Base-by-base conservation (phyloP, 2,113 vertebrate species). In the Brachirus orientalis region DNA sequence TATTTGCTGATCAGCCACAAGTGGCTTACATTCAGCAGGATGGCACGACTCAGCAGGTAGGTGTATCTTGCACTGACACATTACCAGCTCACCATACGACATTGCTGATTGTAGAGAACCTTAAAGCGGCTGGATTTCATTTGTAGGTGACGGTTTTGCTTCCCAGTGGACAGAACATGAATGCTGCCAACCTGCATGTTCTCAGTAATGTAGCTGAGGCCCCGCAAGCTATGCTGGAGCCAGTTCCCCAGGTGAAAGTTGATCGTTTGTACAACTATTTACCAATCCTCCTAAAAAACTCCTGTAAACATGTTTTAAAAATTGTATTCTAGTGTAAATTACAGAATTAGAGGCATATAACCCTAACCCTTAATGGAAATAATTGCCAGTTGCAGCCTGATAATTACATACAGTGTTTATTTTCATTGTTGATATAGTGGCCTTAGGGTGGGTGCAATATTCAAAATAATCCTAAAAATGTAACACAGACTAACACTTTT, bases 21-120 rank as follows among this genome's bases (percentile, higher is more conserved):
- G 96, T 99, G 82, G 94, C 98, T 36, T 99, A 98, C 6, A 98
- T 99, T 68, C 97, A 99, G 45, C 97, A 98, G 86, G 97, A 99
- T 87, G 94, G 96, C 13, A 94, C 96, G 43, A 94, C 97, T 9
- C 98, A 98, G 79, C 98, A 99, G 95, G 98, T 96, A 87, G 84
- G 44, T 48, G 41, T 13, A 45, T 11, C 2, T 2, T 3, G 0
- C 17, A 1, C 22, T 33, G 16, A 61, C 37, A 6, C 0, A 6
- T 35, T 35, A 10, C 1, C 1, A 1, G 3, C 46, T 62, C 16
- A 4, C 36, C 46, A 17, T 40, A 8, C 35, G 11, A 12, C 12
- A 2, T 0, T 0, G 45, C 40, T 55, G 8, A 47, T 56, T 48
- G 37, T 33, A 17, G 2, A 52, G 0, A 80, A 45, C 7, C 9